Evolutionary conservation across 2,797 vertebrate genomes (phyloP), one percentile per base, ranked within the genome.

Genomic region (Chloroceryle amazona): DNA sequence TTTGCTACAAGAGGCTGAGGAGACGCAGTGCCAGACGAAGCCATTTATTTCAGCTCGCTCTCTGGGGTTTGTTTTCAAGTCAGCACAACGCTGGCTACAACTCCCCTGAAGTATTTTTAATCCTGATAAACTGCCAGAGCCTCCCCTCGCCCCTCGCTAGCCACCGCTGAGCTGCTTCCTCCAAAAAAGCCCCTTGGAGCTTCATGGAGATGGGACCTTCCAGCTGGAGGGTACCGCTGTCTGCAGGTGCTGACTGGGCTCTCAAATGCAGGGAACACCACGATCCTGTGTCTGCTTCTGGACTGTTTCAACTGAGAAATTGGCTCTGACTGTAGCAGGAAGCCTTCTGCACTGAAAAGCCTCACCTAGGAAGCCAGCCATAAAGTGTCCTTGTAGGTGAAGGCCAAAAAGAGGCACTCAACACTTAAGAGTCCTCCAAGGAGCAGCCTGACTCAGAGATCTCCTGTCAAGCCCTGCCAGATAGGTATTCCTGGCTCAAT

Each of bases 11-110:
- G 94, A 96, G 96, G 93, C 90, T 75, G 94, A 88, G 84, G 93
- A 97, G 95, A 61, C 4, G 12, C 63, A 4, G 68, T 33, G 93
- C 94, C 94, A 97, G 96, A 96, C 81, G 74, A 95, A 96, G 96
- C 93, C 96, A 95, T 97, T 97, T 95, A 95, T 96, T 97, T 79
- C 82, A 75, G 93, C 89, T 93, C 47, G 1, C 90, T 97, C 96
- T 80, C 96, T 72, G 52, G 92, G 96, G 96, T 91, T 96, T 96
- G 93, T 96, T 96, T 94, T 84, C 93, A n/a, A 95, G 86, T 88
- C 93, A 92, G 87, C 84, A 63, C 87, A 89, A 54, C 1, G 21
- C 91, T 52, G 90, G 79, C 88, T 90, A 55, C 92, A 57, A 74
- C 76, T 91, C 87, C 91, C 88, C 84, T 42, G 13, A 82, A 95